A percentile compares a stretch with the other conserved stretches of the same genome.
Conservation (phyloP, 1,140 invertebrate species). For the Sinella curviseta region DNA sequence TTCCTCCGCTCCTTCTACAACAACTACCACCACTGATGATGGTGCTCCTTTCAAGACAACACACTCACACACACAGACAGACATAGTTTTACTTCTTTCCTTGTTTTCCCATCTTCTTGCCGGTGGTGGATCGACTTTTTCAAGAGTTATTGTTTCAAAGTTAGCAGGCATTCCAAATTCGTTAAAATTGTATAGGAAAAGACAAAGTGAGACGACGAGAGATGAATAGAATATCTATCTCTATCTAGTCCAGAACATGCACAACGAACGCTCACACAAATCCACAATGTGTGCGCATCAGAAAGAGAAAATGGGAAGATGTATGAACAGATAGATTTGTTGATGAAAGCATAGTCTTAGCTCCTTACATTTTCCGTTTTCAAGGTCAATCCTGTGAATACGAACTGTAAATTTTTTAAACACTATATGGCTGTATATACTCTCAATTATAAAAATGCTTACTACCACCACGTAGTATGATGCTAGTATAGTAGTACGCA, state of each 20-base stretch:
- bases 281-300: not conserved
- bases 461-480: too few relatives aligned
- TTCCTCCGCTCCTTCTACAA: too few relatives aligned
- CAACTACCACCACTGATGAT: too few relatives aligned
- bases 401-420: not conserved
- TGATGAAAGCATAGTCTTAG: not conserved
- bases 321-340: too few relatives aligned
- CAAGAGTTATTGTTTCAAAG: constrained; percentile 17
- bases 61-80: not conserved
- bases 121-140: not conserved
- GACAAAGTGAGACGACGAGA: constrained; percentile 18
- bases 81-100: not conserved
- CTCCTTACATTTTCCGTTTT: not conserved
- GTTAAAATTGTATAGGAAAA: constrained; percentile 8
- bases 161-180: constrained; percentile 24
- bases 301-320: too few relatives aligned
- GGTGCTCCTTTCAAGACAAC: too few relatives aligned
- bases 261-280: too few relatives aligned
- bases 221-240: constrained; percentile 1
- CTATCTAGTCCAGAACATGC: not conserved
- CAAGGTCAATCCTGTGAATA: constrained; percentile 16
- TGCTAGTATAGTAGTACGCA: not conserved
- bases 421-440: too few relatives aligned
- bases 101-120: not conserved
- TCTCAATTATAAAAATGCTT: too few relatives aligned